Evolutionary conservation across 2,113 vertebrate genomes (phyloP).

Genomic region (Gasterosteus nipponicus): DNA sequence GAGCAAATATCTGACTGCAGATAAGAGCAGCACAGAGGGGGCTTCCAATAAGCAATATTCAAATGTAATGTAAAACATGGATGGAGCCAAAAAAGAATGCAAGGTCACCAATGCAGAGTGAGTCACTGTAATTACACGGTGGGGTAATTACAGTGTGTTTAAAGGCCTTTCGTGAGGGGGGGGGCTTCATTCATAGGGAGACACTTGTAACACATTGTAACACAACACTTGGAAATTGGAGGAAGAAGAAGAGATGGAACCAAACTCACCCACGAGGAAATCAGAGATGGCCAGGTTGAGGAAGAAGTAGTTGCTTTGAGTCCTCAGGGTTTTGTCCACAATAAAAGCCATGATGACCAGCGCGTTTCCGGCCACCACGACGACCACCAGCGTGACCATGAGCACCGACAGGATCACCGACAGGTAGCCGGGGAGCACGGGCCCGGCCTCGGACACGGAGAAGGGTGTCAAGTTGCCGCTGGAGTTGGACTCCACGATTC

Average conservation of each 20-base stretch:
- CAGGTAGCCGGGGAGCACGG: conserved; percentile 63
- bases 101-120: conserved; percentile 14
- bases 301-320: conserved; percentile 90
- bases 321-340: conserved; percentile 89
- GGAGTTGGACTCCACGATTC: conserved; percentile 75
- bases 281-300: conserved; percentile 94
- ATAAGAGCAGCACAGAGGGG: conserved; percentile 19
- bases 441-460: conserved; percentile 49
- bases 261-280: conserved; percentile 91
- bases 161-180: too few species aligned
- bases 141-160: conserved; percentile 6
- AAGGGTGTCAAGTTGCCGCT: conserved; percentile 74
- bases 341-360: conserved; percentile 90
- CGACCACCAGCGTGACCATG: conserved; percentile 84
- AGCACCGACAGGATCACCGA: conserved; percentile 81
- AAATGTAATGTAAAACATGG: conserved; percentile 3
- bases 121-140: conserved; percentile 1
- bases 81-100: conserved; percentile 1
- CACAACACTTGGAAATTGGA: conserved; percentile 2
- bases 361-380: conserved; percentile 87
- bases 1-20: conserved; percentile 18
- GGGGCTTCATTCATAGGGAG: not conserved
- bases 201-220: conserved; percentile 8
- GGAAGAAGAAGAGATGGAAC: not conserved
- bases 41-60: conserved; percentile 2